Conservation (phyloP, 2,888 invertebrate species). For the Linhomoeus sp. region DNA sequence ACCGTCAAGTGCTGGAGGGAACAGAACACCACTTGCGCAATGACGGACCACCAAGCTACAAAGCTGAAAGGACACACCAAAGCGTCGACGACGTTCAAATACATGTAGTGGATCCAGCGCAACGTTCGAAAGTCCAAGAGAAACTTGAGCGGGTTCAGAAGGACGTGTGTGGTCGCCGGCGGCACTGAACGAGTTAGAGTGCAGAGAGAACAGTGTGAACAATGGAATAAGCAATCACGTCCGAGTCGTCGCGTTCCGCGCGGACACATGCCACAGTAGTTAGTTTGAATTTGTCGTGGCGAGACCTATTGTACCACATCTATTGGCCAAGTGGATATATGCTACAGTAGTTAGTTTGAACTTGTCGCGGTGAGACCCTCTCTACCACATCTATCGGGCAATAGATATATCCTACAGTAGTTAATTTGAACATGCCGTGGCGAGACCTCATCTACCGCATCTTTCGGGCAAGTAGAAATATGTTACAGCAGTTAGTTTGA, state of each 20-base stretch:
- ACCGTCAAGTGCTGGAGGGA: not conserved
- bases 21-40: too few species aligned
- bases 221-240: not conserved
- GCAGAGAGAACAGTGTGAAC: not conserved
- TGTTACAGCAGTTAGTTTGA: constrained; percentile 45
- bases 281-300: too few species aligned
- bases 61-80: constrained; percentile 23
- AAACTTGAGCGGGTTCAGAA: constrained; percentile 69
- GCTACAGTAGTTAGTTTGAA: constrained; percentile 47
- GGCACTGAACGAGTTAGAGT: constrained; percentile 48
- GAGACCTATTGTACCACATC: too few species aligned
- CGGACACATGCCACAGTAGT: too few species aligned
- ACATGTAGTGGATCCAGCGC: constrained; percentile 82
- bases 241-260: too few species aligned
- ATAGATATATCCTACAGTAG: too few species aligned
- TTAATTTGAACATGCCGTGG: too few species aligned
- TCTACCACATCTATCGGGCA: too few species aligned
- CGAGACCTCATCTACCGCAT: too few species aligned
- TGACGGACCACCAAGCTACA: too few species aligned
- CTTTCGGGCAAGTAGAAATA: not conserved
- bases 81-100: constrained; percentile 61
- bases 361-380: too few species aligned
- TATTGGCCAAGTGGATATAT: constrained; percentile 1
- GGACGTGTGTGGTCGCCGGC: constrained; percentile 70
- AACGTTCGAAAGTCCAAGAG: constrained; percentile 67